These are phyloP conservation scores for Ceratina japonica DNA, from an alignment of 1,140 invertebrate species.

Conservation along the genomic window DNA sequence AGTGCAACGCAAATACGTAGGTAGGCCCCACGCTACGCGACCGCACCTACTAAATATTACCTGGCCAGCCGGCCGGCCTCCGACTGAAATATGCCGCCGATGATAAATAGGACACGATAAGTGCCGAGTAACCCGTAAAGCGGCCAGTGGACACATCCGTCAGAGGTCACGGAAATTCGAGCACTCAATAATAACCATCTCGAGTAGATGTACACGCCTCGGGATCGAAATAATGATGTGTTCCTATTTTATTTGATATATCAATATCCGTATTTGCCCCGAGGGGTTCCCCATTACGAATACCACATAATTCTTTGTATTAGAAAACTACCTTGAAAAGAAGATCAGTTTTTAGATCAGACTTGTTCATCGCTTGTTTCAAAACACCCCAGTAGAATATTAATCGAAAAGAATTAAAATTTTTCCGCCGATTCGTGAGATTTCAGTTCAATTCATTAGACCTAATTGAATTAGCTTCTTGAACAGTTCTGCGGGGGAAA, in stretches of 20 bases:
- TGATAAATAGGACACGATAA: conserved; percentile 63
- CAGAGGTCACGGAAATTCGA: conserved; percentile 41
- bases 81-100: conserved; percentile 50
- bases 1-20: conserved; percentile 64
- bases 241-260: conserved; percentile 18
- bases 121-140: conserved; percentile 47
- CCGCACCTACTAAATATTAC: conserved; percentile 60
- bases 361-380: no score
- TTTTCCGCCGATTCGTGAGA: no score
- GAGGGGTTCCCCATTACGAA: no score
- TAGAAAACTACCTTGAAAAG: no score
- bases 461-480: background rate
- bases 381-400: no score
- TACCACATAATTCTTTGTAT: no score
- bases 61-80: conserved; percentile 17
- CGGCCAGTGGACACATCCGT: conserved; percentile 40
- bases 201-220: background rate
- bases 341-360: no score
- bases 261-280: no score
- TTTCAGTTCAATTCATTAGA: background rate
- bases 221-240: conserved; percentile 18
- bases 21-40: conserved; percentile 39
- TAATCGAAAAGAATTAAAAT: no score
- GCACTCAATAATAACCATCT: conserved; percentile 14
- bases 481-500: background rate